Evolutionary conservation across 1,140 invertebrate species (phyloP), one percentile per base, ranked within the genome.

Genomic region (Episyrphus balteatus): DNA sequence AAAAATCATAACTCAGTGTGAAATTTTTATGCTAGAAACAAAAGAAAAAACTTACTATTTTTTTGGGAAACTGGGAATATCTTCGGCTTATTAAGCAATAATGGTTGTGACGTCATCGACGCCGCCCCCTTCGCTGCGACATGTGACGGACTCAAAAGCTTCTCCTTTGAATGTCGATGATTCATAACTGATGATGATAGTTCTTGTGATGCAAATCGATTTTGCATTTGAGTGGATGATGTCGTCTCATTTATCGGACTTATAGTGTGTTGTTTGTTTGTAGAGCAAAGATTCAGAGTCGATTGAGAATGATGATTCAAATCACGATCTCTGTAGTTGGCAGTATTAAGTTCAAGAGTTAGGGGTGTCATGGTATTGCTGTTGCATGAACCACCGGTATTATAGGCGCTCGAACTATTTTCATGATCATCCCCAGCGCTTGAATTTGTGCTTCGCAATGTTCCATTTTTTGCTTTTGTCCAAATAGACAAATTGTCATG

Each of bases 321-420:
- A 2, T 44, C 26, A 2, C 42, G 8, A 44, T 14, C 15, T 10
- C 18, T 18, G 38, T 15, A 18, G 38, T 33, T 2, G 21, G 21
- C 3, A 26, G 21, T 33, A 40, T 48, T 53, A 10, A 82, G 66
- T 55, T 80, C 78, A 45, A 79, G 56, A 8, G 78, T 78, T 10
- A 82, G 66, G 5, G 79, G 82, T 46, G 81, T 53, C 11, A 26
- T 26, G 3, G 21, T 26, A 8, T 54, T 84, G 55, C 83, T 84
- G 46, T 84, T 79, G 54, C 81, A 83, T 2, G 80, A 81, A 50
- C 83, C 84, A 2, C 82, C 84, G 2, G 83, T 86, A 54, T 86
- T 88, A 57, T 86, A 86, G 42, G 84, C 83, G 66, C 80, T 83
- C 19, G 82, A 82, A 17, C 78, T 81, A 49, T 82, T 72, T 36